Evolutionary conservation across 2,113 vertebrate species (phyloP).

Genomic region (Junco hyemalis): DNA sequence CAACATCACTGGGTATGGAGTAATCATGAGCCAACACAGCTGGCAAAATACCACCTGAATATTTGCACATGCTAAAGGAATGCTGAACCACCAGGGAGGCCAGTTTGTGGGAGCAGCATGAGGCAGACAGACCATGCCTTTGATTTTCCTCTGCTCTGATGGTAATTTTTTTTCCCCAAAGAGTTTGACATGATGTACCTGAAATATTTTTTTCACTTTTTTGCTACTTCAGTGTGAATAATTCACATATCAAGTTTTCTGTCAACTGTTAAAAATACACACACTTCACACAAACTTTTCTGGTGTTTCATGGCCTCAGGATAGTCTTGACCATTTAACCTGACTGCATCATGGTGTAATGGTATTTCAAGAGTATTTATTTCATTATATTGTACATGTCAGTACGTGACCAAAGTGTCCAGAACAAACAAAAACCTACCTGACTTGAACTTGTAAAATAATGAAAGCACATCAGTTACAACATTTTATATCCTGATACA

Average conservation of each 20-base stretch:
- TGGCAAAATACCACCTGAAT: background rate
- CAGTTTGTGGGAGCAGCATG: background rate
- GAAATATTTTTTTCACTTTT: background rate
- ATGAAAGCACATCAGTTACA: background rate
- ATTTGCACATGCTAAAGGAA: background rate
- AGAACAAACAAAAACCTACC: background rate
- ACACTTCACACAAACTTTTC: background rate
- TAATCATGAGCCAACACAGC: background rate
- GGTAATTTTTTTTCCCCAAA: background rate
- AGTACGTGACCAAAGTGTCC: background rate
- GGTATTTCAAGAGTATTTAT: conserved; percentile 6
- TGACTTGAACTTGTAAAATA: background rate
- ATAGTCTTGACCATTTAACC: conserved; percentile 38
- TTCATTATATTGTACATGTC: background rate
- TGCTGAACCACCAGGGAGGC: background rate
- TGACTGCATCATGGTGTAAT: background rate
- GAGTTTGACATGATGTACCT: background rate
- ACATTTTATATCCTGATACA: background rate
- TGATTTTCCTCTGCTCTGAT: background rate
- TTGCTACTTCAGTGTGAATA: background rate
- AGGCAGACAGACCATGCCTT: background rate
- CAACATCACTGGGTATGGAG: background rate
- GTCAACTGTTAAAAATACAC: background rate
- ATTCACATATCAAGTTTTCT: background rate
- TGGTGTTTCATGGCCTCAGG: conserved; percentile 14